A percentile compares a stretch with the other conserved stretches of the same genome.
Evolutionary conservation across 1,140 invertebrate genomes (phyloP).

Genomic region (Rhyacophila brunnea): DNA sequence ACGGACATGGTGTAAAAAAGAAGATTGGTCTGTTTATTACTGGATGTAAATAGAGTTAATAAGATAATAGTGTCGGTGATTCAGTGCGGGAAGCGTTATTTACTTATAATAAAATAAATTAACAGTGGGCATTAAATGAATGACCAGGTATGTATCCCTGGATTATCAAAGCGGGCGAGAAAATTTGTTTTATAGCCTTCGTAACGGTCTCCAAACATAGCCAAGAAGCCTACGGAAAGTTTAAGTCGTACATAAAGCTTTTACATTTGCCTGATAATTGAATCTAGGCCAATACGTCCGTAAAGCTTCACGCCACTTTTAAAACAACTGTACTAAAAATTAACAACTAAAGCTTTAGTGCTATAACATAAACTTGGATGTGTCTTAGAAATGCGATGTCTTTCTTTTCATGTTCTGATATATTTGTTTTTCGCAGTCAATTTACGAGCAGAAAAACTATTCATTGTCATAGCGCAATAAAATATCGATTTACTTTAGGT

Average conservation of each 20-base stretch:
- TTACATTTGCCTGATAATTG: constrained; percentile 23
- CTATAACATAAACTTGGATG: neutral
- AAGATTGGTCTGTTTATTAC: too few relatives aligned
- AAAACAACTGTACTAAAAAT: constrained; percentile 14
- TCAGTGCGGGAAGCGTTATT: too few relatives aligned
- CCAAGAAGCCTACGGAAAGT: constrained; percentile 16
- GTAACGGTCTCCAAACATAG: constrained; percentile 19
- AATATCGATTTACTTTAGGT: too few relatives aligned
- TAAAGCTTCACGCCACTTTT: constrained; percentile 1
- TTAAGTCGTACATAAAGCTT: constrained; percentile 7
- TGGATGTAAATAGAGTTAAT: too few relatives aligned
- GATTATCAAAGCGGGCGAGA: constrained; percentile 9
- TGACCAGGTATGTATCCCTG: too few relatives aligned
- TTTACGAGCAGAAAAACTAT: too few relatives aligned
- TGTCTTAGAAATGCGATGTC: neutral
- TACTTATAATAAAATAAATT: too few relatives aligned
- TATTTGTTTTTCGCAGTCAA: too few relatives aligned
- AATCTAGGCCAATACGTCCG: constrained; percentile 21
- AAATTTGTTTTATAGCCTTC: constrained; percentile 25
- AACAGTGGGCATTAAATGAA: neutral
- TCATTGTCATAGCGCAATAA: too few relatives aligned
- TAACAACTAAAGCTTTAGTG: neutral
- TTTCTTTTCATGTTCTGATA: neutral
- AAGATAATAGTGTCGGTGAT: too few relatives aligned
- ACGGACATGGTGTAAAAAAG: too few relatives aligned